phyloP scores from a whole-genome alignment of 2,113 vertebrate genomes.

The Oncorhynchus masou region DNA sequence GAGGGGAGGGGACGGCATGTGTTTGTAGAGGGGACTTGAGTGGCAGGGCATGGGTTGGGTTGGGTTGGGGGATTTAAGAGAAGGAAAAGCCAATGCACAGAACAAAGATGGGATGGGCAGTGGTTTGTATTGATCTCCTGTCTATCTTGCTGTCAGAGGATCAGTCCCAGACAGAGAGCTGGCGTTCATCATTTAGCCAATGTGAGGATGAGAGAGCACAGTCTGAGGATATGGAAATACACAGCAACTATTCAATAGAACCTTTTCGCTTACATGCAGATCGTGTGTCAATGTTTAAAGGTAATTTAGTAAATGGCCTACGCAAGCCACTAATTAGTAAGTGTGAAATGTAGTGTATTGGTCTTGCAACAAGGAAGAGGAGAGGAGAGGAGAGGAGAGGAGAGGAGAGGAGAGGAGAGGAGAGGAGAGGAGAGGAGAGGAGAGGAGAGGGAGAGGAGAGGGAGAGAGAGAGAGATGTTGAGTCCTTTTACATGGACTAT shows the following conservation, averaged over 20 bases:
- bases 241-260: slow-evolving; percentile 15
- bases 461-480: no score
- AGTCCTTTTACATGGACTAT: slow-evolving; percentile 12
- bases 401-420: no score
- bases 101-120: slow-evolving; percentile 27
- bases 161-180: slow-evolving; percentile 56
- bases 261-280: slow-evolving; percentile 38
- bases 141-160: slow-evolving; percentile 58
- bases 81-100: neutral
- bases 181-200: slow-evolving; percentile 59
- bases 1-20: neutral
- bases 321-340: neutral
- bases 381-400: no score
- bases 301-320: neutral
- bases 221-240: slow-evolving; percentile 59
- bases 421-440: no score
- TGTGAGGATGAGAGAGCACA: slow-evolving; percentile 44
- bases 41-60: neutral
- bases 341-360: neutral
- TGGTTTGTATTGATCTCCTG: slow-evolving; percentile 63
- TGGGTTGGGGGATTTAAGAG: neutral
- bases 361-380: no score
- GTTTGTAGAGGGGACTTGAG: neutral
- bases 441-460: no score
- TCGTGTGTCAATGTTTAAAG: slow-evolving; percentile 16